Percentiles rank a stretch among this genome's conserved stretches.
These are phyloP conservation scores for Amblyraja radiata DNA, from an alignment of 2,797 vertebrate species.

Conservation along the genomic window DNA sequence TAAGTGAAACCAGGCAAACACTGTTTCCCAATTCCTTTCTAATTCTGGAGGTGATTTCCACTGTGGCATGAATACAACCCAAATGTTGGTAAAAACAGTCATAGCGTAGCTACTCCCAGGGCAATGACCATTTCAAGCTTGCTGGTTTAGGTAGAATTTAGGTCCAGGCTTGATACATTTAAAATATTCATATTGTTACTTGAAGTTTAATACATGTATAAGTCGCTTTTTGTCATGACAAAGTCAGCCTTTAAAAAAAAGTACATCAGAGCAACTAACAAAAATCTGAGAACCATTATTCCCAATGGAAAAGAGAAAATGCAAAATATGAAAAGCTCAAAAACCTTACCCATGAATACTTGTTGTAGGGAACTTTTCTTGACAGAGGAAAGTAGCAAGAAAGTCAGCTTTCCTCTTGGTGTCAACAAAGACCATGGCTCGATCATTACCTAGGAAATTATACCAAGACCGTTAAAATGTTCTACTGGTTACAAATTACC, in stretches of 20 bases:
- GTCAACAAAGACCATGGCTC: conserved; percentile 91
- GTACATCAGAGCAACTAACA: not conserved
- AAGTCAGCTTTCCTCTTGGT: conserved; percentile 89
- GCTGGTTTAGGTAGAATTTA: not conserved
- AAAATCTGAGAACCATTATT: not conserved
- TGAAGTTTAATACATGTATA: not conserved
- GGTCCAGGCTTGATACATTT: not conserved
- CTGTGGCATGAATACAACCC: not conserved
- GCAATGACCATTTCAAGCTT: not conserved
- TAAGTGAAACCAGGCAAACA: not conserved
- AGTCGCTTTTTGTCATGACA: not conserved
- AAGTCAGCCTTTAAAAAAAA: not conserved
- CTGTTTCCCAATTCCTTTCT: not conserved
- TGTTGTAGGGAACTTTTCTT: conserved; percentile 78
- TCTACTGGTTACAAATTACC: too few relatives aligned
- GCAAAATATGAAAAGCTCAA: not conserved
- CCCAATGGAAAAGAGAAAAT: not conserved
- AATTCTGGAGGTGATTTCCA: not conserved
- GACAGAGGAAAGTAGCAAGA: conserved; percentile 80
- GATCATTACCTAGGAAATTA: conserved; percentile 61
- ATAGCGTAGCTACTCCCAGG: not conserved
- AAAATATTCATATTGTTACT: too few relatives aligned
- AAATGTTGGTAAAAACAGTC: not conserved
- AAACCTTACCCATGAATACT: conserved; percentile 83
- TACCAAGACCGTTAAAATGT: not conserved